Evolutionary conservation across 2,888 invertebrate genomes (phyloP), one percentile per base, ranked within the genome.

Genomic region (Lobophora halterata): DNA sequence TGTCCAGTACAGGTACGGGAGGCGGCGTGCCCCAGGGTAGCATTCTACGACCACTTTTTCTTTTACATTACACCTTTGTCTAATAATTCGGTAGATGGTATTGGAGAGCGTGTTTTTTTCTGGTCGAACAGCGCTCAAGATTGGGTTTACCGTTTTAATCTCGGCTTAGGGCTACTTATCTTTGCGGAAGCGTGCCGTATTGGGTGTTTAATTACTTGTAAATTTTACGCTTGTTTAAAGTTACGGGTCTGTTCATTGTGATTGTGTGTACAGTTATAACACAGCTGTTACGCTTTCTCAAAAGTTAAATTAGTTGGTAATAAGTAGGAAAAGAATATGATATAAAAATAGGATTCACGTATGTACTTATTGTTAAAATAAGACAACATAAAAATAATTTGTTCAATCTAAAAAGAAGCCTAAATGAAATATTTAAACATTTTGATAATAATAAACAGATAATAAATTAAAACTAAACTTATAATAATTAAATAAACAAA

Each of bases 91-190:
- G 71, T 77, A 65, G 61, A 64, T 65, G 60, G 58, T 59, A 65
- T 66, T 70, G 47, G 61, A 71, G 68, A 59, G 66, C 54, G 47
- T 71, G 71, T 79, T 75, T 72, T 77, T 81, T 43, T 71, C 60
- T 71, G 55, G 59, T 65, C 51, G 60, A 55, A 68, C 65, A 70
- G 66, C 67, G 60, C 61, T 67, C 21, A 7, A 39, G 31, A 21
- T 58, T 45, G 58, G 50, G 58, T 70, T 71, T 77, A 79, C 79
- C 74, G 76, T 74, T 76, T 65, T 76, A 78, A 79, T 78, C 74
- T 66, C 58, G 54, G 61, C 66, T 73, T 51, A 53, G 56, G 65
- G 65, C 65, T 66, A 58, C 66, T 78, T 69, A 64, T 71, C 69
- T 65, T 49, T 58, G 66, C 68, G 69, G 71, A 71, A 77, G 72